phyloP scores from a whole-genome alignment of 2,888 invertebrate species.

The Acanthosepion esculentum region DNA sequence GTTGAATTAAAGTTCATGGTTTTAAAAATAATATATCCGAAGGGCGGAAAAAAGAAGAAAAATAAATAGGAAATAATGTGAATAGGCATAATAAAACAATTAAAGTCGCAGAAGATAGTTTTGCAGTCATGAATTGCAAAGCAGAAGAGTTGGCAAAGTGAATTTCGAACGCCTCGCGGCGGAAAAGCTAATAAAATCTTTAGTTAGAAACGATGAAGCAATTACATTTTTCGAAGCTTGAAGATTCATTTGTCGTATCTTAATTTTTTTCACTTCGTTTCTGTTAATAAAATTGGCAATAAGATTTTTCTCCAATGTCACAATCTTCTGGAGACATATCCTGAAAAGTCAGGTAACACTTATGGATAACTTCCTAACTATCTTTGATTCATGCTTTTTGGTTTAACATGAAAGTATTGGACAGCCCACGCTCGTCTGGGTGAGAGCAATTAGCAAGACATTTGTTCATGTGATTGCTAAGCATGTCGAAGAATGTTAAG shows the following conservation, averaged over 20 bases:
- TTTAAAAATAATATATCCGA: constrained; percentile 33
- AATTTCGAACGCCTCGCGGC: not conserved
- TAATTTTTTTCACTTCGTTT: not conserved
- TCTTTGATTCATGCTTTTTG: constrained; percentile 6
- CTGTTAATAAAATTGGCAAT: constrained; percentile 9
- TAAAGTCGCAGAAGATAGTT: constrained; percentile 33
- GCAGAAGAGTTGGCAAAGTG: constrained; percentile 15
- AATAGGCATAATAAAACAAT: constrained; percentile 8
- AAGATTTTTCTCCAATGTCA: not conserved
- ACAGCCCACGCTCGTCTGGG: not conserved
- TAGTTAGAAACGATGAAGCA: constrained; percentile 33
- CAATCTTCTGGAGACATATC: not conserved
- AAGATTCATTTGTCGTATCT: constrained; percentile 23
- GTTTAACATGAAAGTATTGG: not conserved
- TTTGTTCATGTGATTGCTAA: not conserved
- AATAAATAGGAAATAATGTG: not conserved
- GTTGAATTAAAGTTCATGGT: constrained; percentile 18
- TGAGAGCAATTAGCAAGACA: not conserved
- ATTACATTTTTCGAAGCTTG: not conserved
- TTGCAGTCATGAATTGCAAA: constrained; percentile 33
- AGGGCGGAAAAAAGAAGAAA: not conserved
- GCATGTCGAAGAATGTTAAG: not conserved
- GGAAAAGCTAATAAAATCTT: constrained; percentile 1
- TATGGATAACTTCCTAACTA: not conserved
- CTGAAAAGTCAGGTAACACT: not conserved